Evolutionary conservation across 2,888 invertebrate species (phyloP), one percentile per base, ranked within the genome.

Genomic region (Melinopterus prodromus): DNA sequence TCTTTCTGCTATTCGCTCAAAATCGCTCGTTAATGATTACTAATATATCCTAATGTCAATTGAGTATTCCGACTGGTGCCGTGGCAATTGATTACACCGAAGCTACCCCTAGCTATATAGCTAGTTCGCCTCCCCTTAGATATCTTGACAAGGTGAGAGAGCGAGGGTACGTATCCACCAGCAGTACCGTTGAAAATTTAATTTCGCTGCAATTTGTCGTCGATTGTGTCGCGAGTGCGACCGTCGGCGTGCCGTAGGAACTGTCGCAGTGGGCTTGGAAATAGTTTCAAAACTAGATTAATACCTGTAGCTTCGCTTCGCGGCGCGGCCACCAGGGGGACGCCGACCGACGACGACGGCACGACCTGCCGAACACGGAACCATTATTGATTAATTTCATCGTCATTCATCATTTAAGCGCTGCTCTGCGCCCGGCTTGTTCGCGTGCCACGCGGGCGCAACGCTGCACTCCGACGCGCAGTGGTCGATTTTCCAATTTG

Each of bases 321-420:
- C 6, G 16, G 69, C 35, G 35, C 35, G n/a, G n/a, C 37, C 70
- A 77, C 70, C 36, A 14, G 36, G 26, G 16, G 16, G 26, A 72
- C 69, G 71, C n/a, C 12, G 12, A 53, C 53, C 9, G 26, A 72
- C 69, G 71, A 26, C 12, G 12, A 53, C 38, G 38, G 53, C 53
- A 53, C 53, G 53, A 53, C 53, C 53, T 53, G 53, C 53, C 70
- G 36, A 70, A 76, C 36, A 78, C 37, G 78, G 71, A 76, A 76
- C 70, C 78, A 70, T 70, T 78, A 78, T 76, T 78, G 78, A 78
- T 78, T 78, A 78, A 78, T 78, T 78, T 75, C 70, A 37, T 71
- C 69, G 35, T 76, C 70, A 78, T 78, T 78, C 78, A 78, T 78
- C 75, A 69, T 72, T 78, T 76, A 72, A 75, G 69, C 76, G 15